Conservation (phyloP, 2,888 invertebrate genomes). For the Toxonevra muliebris region DNA sequence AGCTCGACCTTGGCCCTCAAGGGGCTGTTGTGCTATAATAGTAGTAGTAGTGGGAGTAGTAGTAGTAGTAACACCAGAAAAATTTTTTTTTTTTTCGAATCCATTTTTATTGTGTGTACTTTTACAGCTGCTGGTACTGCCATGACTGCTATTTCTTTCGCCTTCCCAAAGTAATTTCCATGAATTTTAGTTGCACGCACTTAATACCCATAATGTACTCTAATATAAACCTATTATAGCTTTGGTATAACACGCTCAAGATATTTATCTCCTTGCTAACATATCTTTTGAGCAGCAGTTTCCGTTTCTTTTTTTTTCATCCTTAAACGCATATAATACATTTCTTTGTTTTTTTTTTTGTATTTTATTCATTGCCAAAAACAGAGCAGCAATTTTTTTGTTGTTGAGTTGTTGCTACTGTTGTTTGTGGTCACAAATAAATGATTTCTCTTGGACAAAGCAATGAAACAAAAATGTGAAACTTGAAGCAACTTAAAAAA, state of each 20-base stretch:
- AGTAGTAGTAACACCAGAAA: too few species aligned
- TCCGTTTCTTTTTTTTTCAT: too few species aligned
- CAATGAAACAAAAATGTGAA: background rate
- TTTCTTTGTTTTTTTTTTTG: background rate
- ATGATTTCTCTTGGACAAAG: constrained; percentile 9
- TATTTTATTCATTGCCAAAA: constrained; percentile 10
- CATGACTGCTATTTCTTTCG: background rate
- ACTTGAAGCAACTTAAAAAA: background rate
- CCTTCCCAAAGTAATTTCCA: background rate
- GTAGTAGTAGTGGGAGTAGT: too few species aligned
- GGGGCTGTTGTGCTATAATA: too few species aligned
- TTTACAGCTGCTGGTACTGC: too few species aligned
- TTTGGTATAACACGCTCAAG: constrained; percentile 1
- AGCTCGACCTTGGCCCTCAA: too few species aligned
- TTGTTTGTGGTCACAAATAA: constrained; percentile 10
- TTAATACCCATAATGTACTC: constrained; percentile 32
- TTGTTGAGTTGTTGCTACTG: constrained; percentile 9
- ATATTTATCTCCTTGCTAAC: constrained; percentile 21
- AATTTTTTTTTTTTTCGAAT: too few species aligned
- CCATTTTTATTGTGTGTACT: too few species aligned
- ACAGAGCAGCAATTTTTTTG: background rate
- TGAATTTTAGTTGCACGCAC: constrained; percentile 6
- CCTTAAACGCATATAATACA: too few species aligned
- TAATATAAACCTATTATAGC: constrained; percentile 35
- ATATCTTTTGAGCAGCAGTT: too few species aligned